A percentile compares a stretch with the other conserved stretches of the same genome.
Evolutionary conservation across 2,113 vertebrate genomes (phyloP).

Genomic region (Oncorhynchus mykiss): DNA sequence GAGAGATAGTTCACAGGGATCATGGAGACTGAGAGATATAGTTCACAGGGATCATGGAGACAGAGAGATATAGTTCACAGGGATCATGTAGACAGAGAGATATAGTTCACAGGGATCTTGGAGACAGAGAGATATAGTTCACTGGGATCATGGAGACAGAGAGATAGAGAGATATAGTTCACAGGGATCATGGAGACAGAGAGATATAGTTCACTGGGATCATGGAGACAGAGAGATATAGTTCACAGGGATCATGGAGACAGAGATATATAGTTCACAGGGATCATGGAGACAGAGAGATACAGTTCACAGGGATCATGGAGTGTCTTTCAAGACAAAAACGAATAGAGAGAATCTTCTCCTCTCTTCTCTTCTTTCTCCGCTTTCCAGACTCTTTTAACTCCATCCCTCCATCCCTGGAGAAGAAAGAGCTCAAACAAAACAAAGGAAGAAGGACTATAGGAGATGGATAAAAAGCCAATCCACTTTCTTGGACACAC

Average conservation of each 20-base stretch:
- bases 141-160: conserved; percentile 32
- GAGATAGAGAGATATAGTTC: conserved; percentile 27
- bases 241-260: conserved; percentile 39
- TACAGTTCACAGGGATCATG: background rate
- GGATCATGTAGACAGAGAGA: too few relatives aligned
- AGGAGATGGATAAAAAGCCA: conserved; percentile 14
- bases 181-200: conserved; percentile 41
- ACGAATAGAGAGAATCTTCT: conserved; percentile 8
- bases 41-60: too few relatives aligned
- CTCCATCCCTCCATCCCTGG: background rate
- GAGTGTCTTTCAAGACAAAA: conserved; percentile 12
- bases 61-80: too few relatives aligned
- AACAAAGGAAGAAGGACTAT: conserved; percentile 28
- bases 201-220: conserved; percentile 39
- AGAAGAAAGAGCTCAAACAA: conserved; percentile 37
- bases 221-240: conserved; percentile 20
- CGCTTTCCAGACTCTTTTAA: conserved; percentile 13
- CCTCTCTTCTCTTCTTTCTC: conserved; percentile 17
- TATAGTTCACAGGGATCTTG: background rate
- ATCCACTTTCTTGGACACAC: conserved; percentile 78
- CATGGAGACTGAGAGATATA: too few relatives aligned
- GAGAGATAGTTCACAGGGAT: too few relatives aligned
- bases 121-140: conserved; percentile 11
- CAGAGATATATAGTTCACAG: background rate
- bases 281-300: conserved; percentile 7